phyloP scores from a whole-genome alignment of 1,140 invertebrate species.

The Psix sp. region DNA sequence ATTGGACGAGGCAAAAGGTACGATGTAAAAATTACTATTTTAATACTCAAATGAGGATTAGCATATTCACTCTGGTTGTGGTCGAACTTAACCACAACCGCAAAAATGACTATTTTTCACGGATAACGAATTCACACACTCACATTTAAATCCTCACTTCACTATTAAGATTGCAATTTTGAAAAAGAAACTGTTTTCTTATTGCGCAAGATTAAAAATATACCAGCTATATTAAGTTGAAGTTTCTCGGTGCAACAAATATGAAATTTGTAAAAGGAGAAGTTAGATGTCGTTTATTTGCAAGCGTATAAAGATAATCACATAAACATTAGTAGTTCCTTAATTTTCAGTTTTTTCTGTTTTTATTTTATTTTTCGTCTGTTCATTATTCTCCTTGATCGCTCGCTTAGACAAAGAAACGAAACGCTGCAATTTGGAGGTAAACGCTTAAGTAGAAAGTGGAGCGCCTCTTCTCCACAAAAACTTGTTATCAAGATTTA shows the following conservation, averaged over 20 bases:
- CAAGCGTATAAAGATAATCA: constrained; percentile 13
- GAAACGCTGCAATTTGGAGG: constrained; percentile 24
- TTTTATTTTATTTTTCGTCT: constrained; percentile 27
- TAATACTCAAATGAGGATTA: no score
- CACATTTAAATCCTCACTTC: no score
- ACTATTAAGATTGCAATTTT: no score
- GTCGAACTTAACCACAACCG: no score
- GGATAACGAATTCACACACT: no score
- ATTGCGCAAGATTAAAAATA: no score
- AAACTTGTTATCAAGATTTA: constrained; percentile 48
- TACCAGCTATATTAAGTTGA: no score
- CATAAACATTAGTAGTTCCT: constrained; percentile 13
- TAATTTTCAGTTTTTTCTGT: constrained; percentile 11
- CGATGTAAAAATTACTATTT: no score
- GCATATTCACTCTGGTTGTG: no score
- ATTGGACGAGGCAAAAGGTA: no score
- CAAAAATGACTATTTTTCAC: no score
- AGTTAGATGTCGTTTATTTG: constrained; percentile 19
- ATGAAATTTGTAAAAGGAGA: constrained; percentile 10
- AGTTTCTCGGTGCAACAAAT: not conserved
- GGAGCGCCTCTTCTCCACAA: constrained; percentile 29
- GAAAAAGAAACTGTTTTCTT: no score
- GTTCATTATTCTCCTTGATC: constrained; percentile 2
- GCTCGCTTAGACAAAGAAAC: constrained; percentile 26
- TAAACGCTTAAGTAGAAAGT: constrained; percentile 38